Base-by-base conservation (phyloP, 2,888 invertebrate genomes). In the Rapana venosa region DNA sequence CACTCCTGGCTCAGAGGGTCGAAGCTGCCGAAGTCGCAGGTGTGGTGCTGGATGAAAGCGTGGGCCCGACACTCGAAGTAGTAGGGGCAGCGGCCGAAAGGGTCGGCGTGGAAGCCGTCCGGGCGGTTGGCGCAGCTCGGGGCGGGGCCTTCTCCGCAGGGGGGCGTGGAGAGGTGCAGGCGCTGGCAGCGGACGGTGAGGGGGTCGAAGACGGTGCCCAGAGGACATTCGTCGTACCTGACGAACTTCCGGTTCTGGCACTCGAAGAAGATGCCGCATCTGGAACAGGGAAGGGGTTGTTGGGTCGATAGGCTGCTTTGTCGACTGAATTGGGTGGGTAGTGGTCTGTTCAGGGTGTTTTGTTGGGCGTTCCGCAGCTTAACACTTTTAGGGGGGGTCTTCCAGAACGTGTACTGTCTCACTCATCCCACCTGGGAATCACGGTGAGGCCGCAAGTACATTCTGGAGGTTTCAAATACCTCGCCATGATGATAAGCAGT, bases 241-340 rank as follows among this genome's bases (percentile, higher is more conserved):
- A 88, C 83, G 87, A 93, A 93, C 15, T 83, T 85, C 20, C 89
- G 81, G 79, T 91, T 81, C 17, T 89, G 88, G 77, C 93, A 93
- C 86, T 92, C 90, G 89, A 93, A 93, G 90, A 92, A 93, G 32
- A 93, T 91, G 26, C 91, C 92, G 84, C 93, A 93, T 22, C 92
- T 88, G 88, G 0, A 58, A 58, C 79, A 83, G 5, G 32, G 35
- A 79, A 30, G 26, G 17, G 47, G 26, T 84, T n/a, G 35, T 11
- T 22, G 35, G 32, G 32, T 32, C 0, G 77, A 6, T 79, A 20
- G 61, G 1, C 22, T 15, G 61, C 22, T 20, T 61, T 15, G 22
- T 22, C 13, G 61, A 61, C 61, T 61, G 61, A 61, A 1, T 61
- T 61, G 4, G 2, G 61, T 61, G 61, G 61, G 20, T 8, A 13